A percentile compares a stretch with the other conserved stretches of the same genome.
Evolutionary conservation across 1,140 invertebrate genomes (phyloP).

Genomic region (Drosophila kurseongensis): DNA sequence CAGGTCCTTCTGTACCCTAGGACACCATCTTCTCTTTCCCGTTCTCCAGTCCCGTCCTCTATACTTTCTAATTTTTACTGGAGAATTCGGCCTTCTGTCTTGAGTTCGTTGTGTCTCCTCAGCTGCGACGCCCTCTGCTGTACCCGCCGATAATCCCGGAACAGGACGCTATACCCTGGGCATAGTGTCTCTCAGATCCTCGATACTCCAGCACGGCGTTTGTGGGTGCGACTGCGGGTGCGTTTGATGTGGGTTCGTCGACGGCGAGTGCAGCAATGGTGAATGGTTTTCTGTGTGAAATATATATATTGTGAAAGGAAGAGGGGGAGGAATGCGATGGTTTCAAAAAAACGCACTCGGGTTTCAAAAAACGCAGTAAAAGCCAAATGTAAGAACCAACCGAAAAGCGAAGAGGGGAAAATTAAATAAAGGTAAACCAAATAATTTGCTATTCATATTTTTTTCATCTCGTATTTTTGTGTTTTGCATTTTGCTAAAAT

Average conservation of each 20-base stretch:
- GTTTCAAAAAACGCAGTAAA: background rate
- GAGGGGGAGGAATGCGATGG: background rate
- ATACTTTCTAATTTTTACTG: background rate
- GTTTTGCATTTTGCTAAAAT: slow-evolving; percentile 79
- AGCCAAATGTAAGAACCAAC: slow-evolving; percentile 16
- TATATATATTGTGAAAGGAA: slow-evolving; percentile 5
- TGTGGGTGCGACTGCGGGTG: slow-evolving; percentile 3
- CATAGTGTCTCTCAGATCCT: slow-evolving; percentile 28
- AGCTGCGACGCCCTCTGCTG: background rate
- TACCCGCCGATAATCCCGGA: background rate
- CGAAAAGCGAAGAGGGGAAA: slow-evolving; percentile 5
- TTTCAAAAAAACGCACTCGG: background rate
- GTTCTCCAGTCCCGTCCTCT: background rate
- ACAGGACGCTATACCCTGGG: slow-evolving; percentile 11
- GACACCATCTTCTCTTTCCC: background rate
- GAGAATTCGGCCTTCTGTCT: background rate
- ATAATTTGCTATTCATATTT: slow-evolving; percentile 33
- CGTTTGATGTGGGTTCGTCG: slow-evolving; percentile 20
- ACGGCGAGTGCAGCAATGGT: slow-evolving; percentile 22
- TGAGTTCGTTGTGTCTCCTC: background rate
- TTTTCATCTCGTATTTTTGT: slow-evolving; percentile 39
- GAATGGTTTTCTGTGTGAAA: slow-evolving; percentile 39
- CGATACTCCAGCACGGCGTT: slow-evolving; percentile 24
- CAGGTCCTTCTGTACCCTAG: background rate
- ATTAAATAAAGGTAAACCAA: slow-evolving; percentile 46